Evolutionary conservation across 2,888 invertebrate species (phyloP).

Genomic region (Nematopogon swammerdamellus): DNA sequence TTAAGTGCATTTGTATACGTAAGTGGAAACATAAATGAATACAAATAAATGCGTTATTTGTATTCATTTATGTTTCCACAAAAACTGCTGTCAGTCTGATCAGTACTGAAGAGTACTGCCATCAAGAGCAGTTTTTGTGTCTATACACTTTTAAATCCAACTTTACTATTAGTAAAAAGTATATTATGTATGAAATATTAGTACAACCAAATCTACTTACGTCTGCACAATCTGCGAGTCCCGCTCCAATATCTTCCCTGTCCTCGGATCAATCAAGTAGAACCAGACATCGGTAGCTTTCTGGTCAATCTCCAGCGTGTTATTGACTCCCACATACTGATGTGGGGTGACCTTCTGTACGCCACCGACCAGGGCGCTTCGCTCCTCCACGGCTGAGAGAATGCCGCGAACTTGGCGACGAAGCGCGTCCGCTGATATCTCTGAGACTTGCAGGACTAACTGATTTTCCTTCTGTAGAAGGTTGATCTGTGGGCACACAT

Average conservation of each 20-base stretch:
- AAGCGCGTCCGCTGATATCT: conserved; percentile 70
- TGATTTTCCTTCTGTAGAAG: conserved; percentile 74
- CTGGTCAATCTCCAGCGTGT: conserved; percentile 69
- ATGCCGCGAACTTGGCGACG: conserved; percentile 45
- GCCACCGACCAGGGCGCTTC: conserved; percentile 72
- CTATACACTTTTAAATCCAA: too few species aligned
- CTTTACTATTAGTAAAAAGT: too few species aligned
- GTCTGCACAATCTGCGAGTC: conserved; percentile 69
- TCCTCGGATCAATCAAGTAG: conserved; percentile 77
- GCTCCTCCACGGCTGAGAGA: conserved; percentile 63
- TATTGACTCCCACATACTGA: conserved; percentile 70
- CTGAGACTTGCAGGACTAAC: conserved; percentile 72
- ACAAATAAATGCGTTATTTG: too few species aligned
- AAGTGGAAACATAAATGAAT: too few species aligned
- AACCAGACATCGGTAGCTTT: conserved; percentile 85
- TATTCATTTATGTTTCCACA: too few species aligned
- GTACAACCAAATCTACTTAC: conserved; percentile 38
- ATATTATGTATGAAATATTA: too few species aligned
- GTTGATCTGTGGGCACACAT: conserved; percentile 70
- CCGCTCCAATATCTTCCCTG: conserved; percentile 68
- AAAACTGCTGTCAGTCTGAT: too few species aligned
- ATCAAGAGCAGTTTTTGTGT: too few species aligned
- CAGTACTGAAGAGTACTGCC: too few species aligned
- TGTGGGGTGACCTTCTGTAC: conserved; percentile 81
- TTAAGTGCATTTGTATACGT: too few species aligned